Evolutionary conservation across 2,113 vertebrate genomes (phyloP), one percentile per base, ranked within the genome.

Genomic region (Grus americana): DNA sequence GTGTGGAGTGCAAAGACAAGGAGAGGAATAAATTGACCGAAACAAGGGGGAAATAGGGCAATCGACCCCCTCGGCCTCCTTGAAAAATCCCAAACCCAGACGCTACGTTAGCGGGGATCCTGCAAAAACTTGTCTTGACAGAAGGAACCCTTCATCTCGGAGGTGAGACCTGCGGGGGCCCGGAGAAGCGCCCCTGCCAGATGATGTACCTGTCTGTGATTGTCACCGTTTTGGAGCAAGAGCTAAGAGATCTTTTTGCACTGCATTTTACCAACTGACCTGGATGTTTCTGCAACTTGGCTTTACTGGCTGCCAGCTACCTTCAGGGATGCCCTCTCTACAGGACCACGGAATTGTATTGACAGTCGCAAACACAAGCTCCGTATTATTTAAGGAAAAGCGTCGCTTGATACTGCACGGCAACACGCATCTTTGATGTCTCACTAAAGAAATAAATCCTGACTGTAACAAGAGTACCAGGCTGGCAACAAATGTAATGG

Each of bases 1-100:
- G 71, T 79, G 88, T 17, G 58, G 44, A 94, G 82, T 90, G 88
- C 90, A 96, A 96, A 87, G 93, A 67, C 76, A 91, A 92, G 59
- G 59, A 70, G 61, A 79, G 38, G 61, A 74, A 67, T 8, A 22
- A 79, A 80, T 6, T 24, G 47, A 75, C 44, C 26, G 49, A 90
- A 79, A 46, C 14, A 52, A 72, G 74, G 58, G 59, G 36, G 40
- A 79, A 90, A 40, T 2, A 12, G 15, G 13, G 40, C 21, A 44
- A 52, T 23, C 11, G 20, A 40, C 30, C 50, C 73, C 54, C 72
- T 34, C 20, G 24, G 27, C 54, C 78, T 61, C 65, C 84, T 90
- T 42, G n/a, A 86, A 88, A 88, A 58, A 61, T 42, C 52, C 73
- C 84, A 44, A 57, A 68, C 12, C 21, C 8, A 0, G 57, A 38